A percentile compares a stretch with the other conserved stretches of the same genome.
Conservation (phyloP, 2,113 vertebrate genomes). For the Felis chaus region DNA sequence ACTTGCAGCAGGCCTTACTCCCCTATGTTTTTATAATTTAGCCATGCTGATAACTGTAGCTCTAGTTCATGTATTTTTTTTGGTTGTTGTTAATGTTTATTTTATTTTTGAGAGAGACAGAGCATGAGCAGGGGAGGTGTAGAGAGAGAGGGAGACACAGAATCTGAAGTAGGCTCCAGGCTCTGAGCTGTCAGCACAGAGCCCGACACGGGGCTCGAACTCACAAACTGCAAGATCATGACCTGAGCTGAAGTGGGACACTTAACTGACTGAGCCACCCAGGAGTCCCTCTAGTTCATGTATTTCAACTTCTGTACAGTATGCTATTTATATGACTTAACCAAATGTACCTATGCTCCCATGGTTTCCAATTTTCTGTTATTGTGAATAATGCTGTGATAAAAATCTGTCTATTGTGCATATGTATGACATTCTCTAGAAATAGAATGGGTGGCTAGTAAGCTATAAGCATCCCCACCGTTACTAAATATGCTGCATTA, state of each 20-base stretch:
- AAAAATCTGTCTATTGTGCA: background rate
- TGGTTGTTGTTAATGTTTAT: too few species aligned
- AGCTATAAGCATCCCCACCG: background rate
- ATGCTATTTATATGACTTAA: background rate
- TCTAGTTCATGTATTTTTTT: background rate
- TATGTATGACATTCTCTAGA: background rate
- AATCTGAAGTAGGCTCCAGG: too few species aligned
- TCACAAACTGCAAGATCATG: too few species aligned
- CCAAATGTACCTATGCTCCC: background rate
- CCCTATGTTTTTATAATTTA: background rate
- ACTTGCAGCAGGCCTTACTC: background rate
- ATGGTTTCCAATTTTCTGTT: background rate
- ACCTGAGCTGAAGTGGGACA: too few species aligned
- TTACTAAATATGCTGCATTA: background rate
- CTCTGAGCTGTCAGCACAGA: too few species aligned
- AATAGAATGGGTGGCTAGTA: background rate
- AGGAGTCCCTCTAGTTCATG: background rate
- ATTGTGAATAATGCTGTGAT: background rate
- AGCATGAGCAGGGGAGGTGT: too few species aligned
- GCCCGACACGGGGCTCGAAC: too few species aligned
- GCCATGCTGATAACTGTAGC: background rate
- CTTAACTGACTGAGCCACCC: too few species aligned
- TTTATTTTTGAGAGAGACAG: too few species aligned
- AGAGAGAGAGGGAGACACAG: too few species aligned
- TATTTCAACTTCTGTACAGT: background rate